phyloP scores from a whole-genome alignment of 2,797 vertebrate genomes.

The Crenuchus spilurus region DNA sequence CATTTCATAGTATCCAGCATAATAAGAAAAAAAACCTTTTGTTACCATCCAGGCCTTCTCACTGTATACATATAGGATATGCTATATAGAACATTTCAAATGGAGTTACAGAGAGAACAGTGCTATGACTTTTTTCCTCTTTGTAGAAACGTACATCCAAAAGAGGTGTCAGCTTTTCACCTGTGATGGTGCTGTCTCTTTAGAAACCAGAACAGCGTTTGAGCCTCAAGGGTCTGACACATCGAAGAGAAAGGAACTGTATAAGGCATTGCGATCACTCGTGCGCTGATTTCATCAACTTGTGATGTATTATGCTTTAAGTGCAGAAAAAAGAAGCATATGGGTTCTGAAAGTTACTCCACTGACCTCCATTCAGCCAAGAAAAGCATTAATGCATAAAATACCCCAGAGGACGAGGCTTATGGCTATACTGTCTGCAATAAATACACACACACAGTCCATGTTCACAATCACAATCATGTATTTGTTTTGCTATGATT shows the following conservation, averaged over 20 bases:
- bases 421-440: background rate
- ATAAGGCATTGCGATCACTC: background rate
- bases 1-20: background rate
- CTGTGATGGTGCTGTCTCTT: background rate
- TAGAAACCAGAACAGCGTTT: background rate
- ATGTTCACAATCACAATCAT: too few species aligned
- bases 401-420: slow-evolving; percentile 8
- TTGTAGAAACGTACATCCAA: background rate
- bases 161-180: background rate
- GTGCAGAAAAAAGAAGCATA: background rate
- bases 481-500: too few species aligned
- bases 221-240: background rate
- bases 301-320: background rate
- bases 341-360: background rate
- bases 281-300: background rate
- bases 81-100: background rate
- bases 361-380: background rate
- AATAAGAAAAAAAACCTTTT: slow-evolving; percentile 1
- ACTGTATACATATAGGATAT: background rate
- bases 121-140: background rate
- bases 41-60: background rate
- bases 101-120: background rate
- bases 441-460: slow-evolving; percentile 1
- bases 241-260: background rate
- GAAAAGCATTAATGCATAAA: slow-evolving; percentile 23